phyloP scores from a whole-genome alignment of 2,113 vertebrate genomes.

The Gorsachius goisagi region DNA sequence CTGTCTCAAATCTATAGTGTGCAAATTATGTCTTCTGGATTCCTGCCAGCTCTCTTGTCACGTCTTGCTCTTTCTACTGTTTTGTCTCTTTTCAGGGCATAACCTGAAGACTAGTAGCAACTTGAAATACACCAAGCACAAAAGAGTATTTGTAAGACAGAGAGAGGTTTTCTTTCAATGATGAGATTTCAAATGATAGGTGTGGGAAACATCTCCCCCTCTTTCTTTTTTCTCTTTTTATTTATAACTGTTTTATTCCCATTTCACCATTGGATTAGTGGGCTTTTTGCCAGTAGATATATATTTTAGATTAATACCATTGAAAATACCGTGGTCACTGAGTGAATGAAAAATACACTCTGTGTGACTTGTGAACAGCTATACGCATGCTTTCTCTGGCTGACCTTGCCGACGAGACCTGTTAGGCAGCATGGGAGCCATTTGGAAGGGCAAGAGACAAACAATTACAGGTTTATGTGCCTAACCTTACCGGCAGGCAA shows the following conservation, averaged over 20 bases:
- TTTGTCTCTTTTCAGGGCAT: neutral
- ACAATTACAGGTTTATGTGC: slow-evolving; percentile 40
- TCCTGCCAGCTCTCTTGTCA: slow-evolving; percentile 24
- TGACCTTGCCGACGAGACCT: slow-evolving; percentile 61
- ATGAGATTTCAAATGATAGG: slow-evolving; percentile 13
- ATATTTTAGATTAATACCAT: neutral
- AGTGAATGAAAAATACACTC: slow-evolving; percentile 43
- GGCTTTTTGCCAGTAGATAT: slow-evolving; percentile 19
- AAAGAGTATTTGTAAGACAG: neutral
- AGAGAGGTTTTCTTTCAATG: slow-evolving; percentile 28
- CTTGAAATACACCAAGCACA: slow-evolving; percentile 9
- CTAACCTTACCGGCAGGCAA: slow-evolving; percentile 52
- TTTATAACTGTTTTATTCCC: slow-evolving; percentile 18
- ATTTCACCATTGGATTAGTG: slow-evolving; percentile 28
- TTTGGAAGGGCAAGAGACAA: slow-evolving; percentile 53
- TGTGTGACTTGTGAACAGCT: slow-evolving; percentile 25
- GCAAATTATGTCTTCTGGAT: neutral
- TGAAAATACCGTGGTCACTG: slow-evolving; percentile 30
- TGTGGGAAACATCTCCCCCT: slow-evolving; percentile 24
- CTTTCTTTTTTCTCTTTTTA: neutral
- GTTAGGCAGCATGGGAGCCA: slow-evolving; percentile 32
- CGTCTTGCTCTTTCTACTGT: neutral
- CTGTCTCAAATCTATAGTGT: neutral
- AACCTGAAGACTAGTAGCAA: slow-evolving; percentile 37
- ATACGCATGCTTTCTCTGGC: slow-evolving; percentile 32